Evolutionary conservation across 2,797 vertebrate genomes (phyloP).

Genomic region (Vespertilio murinus): DNA sequence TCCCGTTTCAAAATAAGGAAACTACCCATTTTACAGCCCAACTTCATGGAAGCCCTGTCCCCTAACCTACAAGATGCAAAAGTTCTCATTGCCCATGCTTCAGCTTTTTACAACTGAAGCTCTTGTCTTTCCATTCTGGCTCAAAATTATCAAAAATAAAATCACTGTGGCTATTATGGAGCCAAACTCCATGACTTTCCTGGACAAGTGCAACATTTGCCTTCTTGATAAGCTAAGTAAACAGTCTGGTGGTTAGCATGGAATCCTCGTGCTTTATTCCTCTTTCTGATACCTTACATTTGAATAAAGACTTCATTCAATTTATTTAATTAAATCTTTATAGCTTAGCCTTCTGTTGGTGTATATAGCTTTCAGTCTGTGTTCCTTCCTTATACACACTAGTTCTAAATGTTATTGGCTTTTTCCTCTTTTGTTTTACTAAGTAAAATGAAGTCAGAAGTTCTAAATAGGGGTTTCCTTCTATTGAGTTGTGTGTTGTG

Average conservation of each 20-base stretch:
- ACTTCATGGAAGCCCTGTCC: not conserved
- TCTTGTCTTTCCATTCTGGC: not conserved
- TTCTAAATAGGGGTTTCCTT: not conserved
- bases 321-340: conserved; percentile 45
- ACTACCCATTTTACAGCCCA: not conserved
- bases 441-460: conserved; percentile 25
- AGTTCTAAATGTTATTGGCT: not conserved
- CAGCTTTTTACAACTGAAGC: not conserved
- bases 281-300: conserved; percentile 10
- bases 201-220: conserved; percentile 1
- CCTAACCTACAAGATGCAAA: not conserved
- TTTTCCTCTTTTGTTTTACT: conserved; percentile 35
- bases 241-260: not conserved
- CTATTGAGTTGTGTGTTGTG: not conserved
- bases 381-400: not conserved
- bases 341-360: not conserved
- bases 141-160: conserved; percentile 23
- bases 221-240: not conserved
- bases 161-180: not conserved
- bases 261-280: not conserved
- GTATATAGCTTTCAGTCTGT: not conserved
- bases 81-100: not conserved
- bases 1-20: conserved; percentile 13
- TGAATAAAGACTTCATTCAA: conserved; percentile 32
- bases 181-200: not conserved